A percentile compares a stretch with the other conserved stretches of the same genome.
These are phyloP conservation scores for Chromis chromis DNA, from an alignment of 2,797 vertebrate species.

Conservation along the genomic window DNA sequence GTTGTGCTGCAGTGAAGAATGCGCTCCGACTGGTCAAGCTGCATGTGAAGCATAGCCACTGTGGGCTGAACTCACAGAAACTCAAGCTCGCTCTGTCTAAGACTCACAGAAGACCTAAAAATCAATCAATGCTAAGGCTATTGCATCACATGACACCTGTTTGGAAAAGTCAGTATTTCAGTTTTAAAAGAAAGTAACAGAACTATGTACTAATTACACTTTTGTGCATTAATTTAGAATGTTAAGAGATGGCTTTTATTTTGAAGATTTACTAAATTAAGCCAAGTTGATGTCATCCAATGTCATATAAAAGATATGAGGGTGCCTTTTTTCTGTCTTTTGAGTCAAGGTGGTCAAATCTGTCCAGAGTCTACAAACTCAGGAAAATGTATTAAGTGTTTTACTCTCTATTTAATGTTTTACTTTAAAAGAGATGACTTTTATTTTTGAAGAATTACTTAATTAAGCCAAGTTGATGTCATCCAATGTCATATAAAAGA, in stretches of 20 bases:
- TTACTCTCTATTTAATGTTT: background rate
- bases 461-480: background rate
- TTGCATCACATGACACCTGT: background rate
- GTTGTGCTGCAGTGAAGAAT: slow-evolving; percentile 53
- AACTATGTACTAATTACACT: no score
- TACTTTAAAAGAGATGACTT: background rate
- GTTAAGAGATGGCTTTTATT: background rate
- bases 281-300: background rate
- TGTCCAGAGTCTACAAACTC: no score
- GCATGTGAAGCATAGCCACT: slow-evolving; percentile 51
- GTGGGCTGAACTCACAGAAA: slow-evolving; percentile 41
- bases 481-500: background rate
- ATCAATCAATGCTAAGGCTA: no score
- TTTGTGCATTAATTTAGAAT: background rate
- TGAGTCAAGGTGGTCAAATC: no score
- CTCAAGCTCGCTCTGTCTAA: background rate
- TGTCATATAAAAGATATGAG: background rate
- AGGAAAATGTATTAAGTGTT: background rate
- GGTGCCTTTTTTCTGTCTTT: background rate
- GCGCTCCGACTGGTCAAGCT: slow-evolving; percentile 66
- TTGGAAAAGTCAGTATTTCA: background rate
- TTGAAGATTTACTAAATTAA: background rate
- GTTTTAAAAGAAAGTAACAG: background rate
- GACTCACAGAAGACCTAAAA: background rate
- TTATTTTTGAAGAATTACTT: background rate